phyloP scores from a whole-genome alignment of 1,140 invertebrate genomes.

The Drosophila burlai region DNA sequence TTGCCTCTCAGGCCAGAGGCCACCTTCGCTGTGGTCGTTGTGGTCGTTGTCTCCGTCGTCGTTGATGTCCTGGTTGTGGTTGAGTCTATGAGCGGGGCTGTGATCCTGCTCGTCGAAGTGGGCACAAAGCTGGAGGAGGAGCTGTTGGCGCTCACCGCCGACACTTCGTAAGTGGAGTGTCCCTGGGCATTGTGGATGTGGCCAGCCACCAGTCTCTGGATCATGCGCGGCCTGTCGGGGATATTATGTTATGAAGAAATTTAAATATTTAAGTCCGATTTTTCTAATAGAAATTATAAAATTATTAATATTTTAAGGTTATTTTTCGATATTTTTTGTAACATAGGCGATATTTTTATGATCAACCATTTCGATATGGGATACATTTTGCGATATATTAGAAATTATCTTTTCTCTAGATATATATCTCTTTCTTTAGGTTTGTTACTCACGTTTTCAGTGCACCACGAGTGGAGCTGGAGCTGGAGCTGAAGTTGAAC shows the following conservation, averaged over 20 bases:
- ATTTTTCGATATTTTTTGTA: too few relatives aligned
- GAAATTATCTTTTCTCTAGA: too few relatives aligned
- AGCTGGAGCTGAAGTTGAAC: background rate
- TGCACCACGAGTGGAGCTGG: constrained; percentile 26
- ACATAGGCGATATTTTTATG: too few relatives aligned
- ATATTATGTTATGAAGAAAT: background rate
- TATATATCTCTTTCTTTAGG: too few relatives aligned
- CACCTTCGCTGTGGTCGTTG: constrained; percentile 1
- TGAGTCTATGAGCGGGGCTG: background rate
- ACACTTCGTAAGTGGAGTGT: constrained; percentile 73
- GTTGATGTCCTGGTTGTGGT: constrained; percentile 25
- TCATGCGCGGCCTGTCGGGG: constrained; percentile 85
- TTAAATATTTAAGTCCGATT: too few relatives aligned
- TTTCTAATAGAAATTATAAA: too few relatives aligned
- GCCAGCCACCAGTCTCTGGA: constrained; percentile 88
- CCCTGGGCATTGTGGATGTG: constrained; percentile 86
- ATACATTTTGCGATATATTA: too few relatives aligned
- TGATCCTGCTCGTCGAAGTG: constrained; percentile 6
- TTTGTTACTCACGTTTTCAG: constrained; percentile 70
- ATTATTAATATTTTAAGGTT: too few relatives aligned
- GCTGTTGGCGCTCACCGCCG: constrained; percentile 72
- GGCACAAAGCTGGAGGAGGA: constrained; percentile 32
- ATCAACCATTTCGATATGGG: too few relatives aligned
- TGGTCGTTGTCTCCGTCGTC: constrained; percentile 8
- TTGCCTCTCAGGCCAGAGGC: constrained; percentile 26